Evolutionary conservation across 1,140 invertebrate genomes (phyloP).

Genomic region (Branchinecta lindahli): DNA sequence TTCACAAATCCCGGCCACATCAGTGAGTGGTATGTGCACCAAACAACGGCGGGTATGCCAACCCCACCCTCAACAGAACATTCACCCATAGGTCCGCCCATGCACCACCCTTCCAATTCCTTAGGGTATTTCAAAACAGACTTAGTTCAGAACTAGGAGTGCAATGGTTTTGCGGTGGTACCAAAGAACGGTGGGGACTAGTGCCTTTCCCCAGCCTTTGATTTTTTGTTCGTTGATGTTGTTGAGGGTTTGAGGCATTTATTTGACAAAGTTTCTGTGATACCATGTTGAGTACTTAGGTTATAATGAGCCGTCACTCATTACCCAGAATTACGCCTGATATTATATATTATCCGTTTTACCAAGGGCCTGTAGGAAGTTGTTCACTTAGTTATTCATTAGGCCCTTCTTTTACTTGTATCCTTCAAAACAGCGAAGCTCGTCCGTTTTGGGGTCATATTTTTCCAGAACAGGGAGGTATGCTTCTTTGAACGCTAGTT

Average conservation of each 20-base stretch:
- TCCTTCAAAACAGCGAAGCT: no score
- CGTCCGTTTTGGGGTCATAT: no score
- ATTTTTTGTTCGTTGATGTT: neutral
- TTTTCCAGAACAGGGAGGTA: no score
- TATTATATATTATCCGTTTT: no score
- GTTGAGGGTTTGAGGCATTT: neutral
- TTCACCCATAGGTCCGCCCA: conserved; percentile 35
- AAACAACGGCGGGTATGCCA: conserved; percentile 36
- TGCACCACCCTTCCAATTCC: conserved; percentile 19
- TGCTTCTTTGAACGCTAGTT: no score
- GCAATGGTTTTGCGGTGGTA: neutral
- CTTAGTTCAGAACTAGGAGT: neutral
- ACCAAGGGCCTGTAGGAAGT: no score
- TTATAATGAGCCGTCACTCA: no score
- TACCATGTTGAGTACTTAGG: no score
- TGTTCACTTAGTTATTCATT: no score
- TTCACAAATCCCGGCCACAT: conserved; percentile 34
- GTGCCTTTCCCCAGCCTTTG: neutral
- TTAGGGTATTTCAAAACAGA: conserved; percentile 11
- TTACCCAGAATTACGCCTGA: no score
- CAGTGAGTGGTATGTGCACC: conserved; percentile 47
- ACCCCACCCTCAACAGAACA: conserved; percentile 38
- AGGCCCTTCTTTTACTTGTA: no score
- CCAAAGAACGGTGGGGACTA: neutral
- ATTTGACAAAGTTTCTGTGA: neutral